These are phyloP conservation scores for Temnothorax curvispinosus DNA, from an alignment of 1,140 invertebrate genomes.

Conservation along the genomic window DNA sequence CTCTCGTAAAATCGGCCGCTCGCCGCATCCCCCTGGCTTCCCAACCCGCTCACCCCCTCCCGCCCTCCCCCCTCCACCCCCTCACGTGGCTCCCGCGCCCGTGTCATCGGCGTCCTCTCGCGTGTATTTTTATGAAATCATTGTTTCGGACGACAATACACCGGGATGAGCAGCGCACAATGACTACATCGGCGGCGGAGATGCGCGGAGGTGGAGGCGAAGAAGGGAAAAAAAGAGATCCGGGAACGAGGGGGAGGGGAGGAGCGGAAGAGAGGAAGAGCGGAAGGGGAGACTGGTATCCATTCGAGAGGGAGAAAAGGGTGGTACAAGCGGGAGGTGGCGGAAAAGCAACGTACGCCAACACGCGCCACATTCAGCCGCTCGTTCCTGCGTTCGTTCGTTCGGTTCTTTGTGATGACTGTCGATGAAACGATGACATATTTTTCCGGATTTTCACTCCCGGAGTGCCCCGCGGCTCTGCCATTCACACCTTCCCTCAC, in stretches of 20 bases:
- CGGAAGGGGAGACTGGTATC: constrained; percentile 59
- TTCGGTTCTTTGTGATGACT: constrained; percentile 84
- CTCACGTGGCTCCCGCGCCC: constrained; percentile 22
- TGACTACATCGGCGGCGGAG: constrained; percentile 80
- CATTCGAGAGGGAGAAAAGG: constrained; percentile 38
- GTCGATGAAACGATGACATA: constrained; percentile 86
- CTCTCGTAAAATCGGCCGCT: constrained; percentile 46
- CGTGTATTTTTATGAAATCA: constrained; percentile 86
- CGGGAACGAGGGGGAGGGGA: constrained; percentile 47
- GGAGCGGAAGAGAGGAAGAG: constrained; percentile 55
- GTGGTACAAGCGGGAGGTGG: constrained; percentile 20
- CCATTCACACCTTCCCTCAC: constrained; percentile 75
- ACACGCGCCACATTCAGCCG: constrained; percentile 50
- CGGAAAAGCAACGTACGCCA: constrained; percentile 53
- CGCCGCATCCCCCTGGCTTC: constrained; percentile 10
- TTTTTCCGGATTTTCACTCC: constrained; percentile 85
- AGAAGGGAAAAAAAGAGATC: constrained; percentile 37
- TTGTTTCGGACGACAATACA: constrained; percentile 85
- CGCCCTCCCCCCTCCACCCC: not conserved
- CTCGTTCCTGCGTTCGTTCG: constrained; percentile 62
- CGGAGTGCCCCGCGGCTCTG: constrained; percentile 78
- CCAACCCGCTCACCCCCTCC: not conserved
- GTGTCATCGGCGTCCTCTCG: constrained; percentile 70
- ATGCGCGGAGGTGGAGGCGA: constrained; percentile 68
- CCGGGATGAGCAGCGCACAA: constrained; percentile 84